Evolutionary conservation across 2,797 vertebrate genomes (phyloP).

Genomic region (Dendrocincla fuliginosa): DNA sequence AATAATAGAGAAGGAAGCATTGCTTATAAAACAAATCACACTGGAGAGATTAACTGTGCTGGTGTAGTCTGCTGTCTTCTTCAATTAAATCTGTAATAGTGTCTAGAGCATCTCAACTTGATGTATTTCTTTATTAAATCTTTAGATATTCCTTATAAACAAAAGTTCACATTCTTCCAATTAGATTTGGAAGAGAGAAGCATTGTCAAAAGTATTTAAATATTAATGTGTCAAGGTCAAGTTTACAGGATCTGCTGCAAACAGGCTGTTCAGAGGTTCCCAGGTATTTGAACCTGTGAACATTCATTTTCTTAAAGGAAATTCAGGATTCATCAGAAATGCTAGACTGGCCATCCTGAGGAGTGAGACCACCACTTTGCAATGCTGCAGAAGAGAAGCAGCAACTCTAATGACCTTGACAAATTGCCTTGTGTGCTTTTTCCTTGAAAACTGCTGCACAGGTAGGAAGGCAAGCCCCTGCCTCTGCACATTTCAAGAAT

Average conservation of each 20-base stretch:
- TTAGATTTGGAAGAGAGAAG: not conserved
- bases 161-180: not conserved
- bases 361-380: not conserved
- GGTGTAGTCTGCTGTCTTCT: not conserved
- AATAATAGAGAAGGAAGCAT: conserved; percentile 2
- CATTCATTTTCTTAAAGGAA: not conserved
- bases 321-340: not conserved
- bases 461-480: not conserved
- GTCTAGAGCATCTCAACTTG: not conserved
- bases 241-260: not conserved
- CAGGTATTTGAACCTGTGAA: not conserved
- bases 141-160: not conserved
- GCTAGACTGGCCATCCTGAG: not conserved
- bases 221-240: not conserved
- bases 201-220: not conserved
- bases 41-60: not conserved
- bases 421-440: not conserved
- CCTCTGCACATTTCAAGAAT: not conserved
- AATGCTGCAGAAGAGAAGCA: not conserved
- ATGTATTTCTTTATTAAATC: not conserved
- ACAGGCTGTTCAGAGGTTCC: not conserved
- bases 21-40: not conserved
- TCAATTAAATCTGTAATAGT: not conserved
- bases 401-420: not conserved
- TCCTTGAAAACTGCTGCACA: not conserved